Percentiles rank a stretch among this genome's conserved stretches.
Evolutionary conservation across 2,797 vertebrate species (phyloP).

Genomic region (Apogon hyalosoma): DNA sequence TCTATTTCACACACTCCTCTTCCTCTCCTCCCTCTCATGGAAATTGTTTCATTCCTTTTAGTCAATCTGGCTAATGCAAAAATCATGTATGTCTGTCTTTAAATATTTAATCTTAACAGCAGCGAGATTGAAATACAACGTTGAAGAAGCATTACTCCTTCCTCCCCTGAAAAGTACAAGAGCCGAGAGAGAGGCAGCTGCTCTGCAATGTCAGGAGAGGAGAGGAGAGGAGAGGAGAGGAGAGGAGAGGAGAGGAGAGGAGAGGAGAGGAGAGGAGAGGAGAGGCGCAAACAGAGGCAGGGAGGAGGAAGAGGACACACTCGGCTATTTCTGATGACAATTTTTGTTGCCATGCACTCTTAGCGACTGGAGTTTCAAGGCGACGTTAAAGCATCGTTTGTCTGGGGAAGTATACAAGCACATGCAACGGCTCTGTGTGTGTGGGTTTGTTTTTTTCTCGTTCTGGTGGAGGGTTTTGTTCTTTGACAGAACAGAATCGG

Average conservation of each 20-base stretch:
- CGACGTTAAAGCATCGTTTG: constrained; percentile 67
- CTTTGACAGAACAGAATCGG: constrained; percentile 56
- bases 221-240: constrained; percentile 43
- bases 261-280: constrained; percentile 47
- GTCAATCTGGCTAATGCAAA: constrained; percentile 87
- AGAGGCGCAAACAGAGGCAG: constrained; percentile 39
- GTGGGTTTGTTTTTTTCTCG: constrained; percentile 24
- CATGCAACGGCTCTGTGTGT: constrained; percentile 37
- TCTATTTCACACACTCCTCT: constrained; percentile 5
- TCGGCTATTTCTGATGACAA: constrained; percentile 70
- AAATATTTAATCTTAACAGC: constrained; percentile 85
- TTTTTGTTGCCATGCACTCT: constrained; percentile 69
- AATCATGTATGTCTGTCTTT: constrained; percentile 84
- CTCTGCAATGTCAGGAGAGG: no score
- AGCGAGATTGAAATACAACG: constrained; percentile 81
- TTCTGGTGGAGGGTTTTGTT: constrained; percentile 59
- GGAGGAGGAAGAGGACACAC: constrained; percentile 47
- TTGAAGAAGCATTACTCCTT: constrained; percentile 72
- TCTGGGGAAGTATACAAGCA: constrained; percentile 61
- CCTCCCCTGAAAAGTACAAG: constrained; percentile 73
- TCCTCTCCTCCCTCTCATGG: constrained; percentile 44
- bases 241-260: constrained; percentile 34
- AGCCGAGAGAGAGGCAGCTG: background rate
- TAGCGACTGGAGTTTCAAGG: constrained; percentile 55
- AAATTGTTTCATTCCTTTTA: constrained; percentile 84